These are phyloP conservation scores for Paelopatides confundens DNA, from an alignment of 53 echinoderm and acorn worm genomes.

Conservation along the genomic window DNA sequence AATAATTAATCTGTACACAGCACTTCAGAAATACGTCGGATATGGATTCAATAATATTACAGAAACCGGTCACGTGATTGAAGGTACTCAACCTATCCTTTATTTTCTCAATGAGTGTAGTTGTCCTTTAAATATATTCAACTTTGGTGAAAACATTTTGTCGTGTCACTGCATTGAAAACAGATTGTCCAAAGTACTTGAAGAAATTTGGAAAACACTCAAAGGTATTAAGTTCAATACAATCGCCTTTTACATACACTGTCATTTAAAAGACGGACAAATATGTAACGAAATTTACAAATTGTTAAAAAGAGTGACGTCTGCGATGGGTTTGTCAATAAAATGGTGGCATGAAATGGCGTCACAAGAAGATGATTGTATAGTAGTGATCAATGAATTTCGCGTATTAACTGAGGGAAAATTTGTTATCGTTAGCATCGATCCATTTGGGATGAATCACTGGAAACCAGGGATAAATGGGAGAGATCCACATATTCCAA, in stretches of 20 bases:
- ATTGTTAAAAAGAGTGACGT: background rate
- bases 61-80: background rate
- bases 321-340: background rate
- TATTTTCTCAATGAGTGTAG: background rate
- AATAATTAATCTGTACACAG: background rate
- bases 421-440: background rate
- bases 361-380: background rate
- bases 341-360: background rate
- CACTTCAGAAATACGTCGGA: background rate
- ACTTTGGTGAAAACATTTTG: background rate
- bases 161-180: background rate
- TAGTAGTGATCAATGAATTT: background rate
- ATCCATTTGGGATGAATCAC: conserved; percentile 16
- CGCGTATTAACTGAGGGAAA: background rate
- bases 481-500: background rate
- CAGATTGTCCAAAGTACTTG: background rate
- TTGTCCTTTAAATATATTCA: background rate
- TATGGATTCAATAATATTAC: background rate
- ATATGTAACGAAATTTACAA: background rate
- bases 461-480: background rate
- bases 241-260: background rate
- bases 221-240: background rate
- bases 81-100: background rate
- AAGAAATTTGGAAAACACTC: background rate
- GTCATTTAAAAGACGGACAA: background rate